These are phyloP conservation scores for Artibeus lituratus DNA, from an alignment of 2,797 vertebrate genomes.

Conservation along the genomic window DNA sequence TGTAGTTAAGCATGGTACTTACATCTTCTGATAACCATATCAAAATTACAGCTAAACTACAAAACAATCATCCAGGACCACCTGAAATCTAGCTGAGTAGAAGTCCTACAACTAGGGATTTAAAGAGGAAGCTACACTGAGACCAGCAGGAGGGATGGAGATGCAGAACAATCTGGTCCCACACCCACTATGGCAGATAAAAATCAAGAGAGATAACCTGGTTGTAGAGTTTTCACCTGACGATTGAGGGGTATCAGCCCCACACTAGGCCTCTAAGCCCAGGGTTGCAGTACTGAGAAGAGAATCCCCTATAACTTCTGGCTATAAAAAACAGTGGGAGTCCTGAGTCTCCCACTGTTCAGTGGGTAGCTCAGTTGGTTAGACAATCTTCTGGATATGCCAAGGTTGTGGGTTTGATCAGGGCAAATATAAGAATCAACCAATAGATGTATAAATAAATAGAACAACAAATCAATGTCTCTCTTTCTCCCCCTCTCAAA, in stretches of 20 bases:
- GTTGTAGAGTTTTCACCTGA: background rate
- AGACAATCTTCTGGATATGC: background rate
- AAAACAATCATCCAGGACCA: background rate
- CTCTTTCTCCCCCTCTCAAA: background rate
- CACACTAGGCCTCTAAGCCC: background rate
- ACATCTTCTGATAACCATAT: background rate
- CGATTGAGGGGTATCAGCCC: too few species aligned
- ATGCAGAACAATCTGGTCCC: background rate
- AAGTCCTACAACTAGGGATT: background rate
- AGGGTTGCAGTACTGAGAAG: background rate
- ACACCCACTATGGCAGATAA: background rate
- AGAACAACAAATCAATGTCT: background rate
- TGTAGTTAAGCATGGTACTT: background rate
- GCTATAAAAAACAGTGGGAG: background rate
- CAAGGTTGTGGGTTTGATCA: background rate
- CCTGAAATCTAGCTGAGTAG: background rate
- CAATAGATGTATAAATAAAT: background rate
- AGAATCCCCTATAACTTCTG: background rate
- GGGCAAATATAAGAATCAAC: background rate
- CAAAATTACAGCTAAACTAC: background rate
- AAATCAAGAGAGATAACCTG: background rate
- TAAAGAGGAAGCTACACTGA: background rate
- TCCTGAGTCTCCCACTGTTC: background rate
- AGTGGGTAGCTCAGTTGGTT: background rate
- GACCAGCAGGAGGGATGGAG: background rate